Evolutionary conservation across 2,888 invertebrate species (phyloP).

Genomic region (Pollenia griseotomentosa): DNA sequence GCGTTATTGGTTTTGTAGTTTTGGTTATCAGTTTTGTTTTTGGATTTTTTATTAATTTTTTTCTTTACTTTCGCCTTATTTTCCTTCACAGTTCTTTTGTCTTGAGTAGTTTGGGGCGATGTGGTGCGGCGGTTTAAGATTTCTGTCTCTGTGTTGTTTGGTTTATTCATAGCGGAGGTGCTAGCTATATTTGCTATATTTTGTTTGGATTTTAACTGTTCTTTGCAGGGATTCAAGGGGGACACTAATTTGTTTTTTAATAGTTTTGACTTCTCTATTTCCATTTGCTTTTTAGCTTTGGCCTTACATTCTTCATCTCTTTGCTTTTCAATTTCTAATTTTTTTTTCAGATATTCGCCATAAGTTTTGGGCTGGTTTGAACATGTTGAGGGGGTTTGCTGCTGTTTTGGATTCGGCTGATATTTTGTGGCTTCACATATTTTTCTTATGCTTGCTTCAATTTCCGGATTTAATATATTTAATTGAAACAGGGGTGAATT

Average conservation of each 20-base stretch:
- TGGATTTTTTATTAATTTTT: neutral
- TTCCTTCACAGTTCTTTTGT: neutral
- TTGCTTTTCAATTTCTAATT: conserved; percentile 45
- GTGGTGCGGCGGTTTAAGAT: neutral
- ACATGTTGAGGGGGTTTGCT: conserved; percentile 3
- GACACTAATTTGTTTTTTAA: neutral
- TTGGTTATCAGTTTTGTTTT: conserved; percentile 6
- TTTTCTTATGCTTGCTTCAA: conserved; percentile 33
- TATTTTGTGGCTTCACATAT: conserved; percentile 21
- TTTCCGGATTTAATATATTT: conserved; percentile 2
- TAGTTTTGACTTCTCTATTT: conserved; percentile 5
- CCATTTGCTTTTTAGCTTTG: conserved; percentile 12
- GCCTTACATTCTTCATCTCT: conserved; percentile 27
- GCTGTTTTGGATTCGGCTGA: neutral
- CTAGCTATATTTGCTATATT: neutral
- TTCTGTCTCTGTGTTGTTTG: neutral
- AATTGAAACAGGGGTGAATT: conserved; percentile 46
- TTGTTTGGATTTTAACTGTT: conserved; percentile 14
- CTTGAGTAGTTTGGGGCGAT: neutral
- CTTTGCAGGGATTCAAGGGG: conserved; percentile 42
- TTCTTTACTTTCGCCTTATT: neutral
- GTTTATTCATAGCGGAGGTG: neutral
- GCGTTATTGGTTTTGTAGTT: neutral
- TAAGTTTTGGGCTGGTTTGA: conserved; percentile 50
- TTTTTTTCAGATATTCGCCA: conserved; percentile 69